A percentile compares a stretch with the other conserved stretches of the same genome.
These are phyloP conservation scores for Tenthredo scrophulariae DNA, from an alignment of 2,888 invertebrate genomes.

Conservation along the genomic window DNA sequence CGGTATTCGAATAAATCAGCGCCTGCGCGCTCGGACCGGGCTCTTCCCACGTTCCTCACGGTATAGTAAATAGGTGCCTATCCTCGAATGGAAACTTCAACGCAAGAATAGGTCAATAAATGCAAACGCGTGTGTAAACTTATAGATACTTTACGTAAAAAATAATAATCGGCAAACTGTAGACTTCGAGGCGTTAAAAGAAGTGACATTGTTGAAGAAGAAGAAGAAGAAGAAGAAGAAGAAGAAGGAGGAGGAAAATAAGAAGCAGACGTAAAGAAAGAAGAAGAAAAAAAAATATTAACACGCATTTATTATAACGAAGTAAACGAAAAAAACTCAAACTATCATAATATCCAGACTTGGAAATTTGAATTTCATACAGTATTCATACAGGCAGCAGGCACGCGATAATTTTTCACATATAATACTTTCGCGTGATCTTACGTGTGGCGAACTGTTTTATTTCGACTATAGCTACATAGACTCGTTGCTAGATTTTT, in stretches of 20 bases:
- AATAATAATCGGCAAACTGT: not conserved
- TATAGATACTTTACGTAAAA: not conserved
- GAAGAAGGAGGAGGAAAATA: not conserved
- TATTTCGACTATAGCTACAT: not conserved
- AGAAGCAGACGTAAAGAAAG: not conserved
- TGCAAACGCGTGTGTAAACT: too few species aligned
- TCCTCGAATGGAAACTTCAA: too few species aligned
- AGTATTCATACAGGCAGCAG: not conserved
- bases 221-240: not conserved
- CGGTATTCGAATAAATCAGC: too few species aligned
- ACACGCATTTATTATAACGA: not conserved
- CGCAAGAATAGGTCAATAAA: too few species aligned
- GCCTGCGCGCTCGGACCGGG: too few species aligned
- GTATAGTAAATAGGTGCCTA: too few species aligned
- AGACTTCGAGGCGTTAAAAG: not conserved
- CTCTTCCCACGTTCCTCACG: too few species aligned
- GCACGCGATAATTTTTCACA: not conserved
- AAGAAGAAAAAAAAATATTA: not conserved
- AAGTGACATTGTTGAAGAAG: not conserved
- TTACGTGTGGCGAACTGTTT: not conserved
- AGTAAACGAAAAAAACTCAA: too few species aligned
- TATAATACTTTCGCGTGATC: not conserved
- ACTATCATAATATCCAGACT: not conserved
- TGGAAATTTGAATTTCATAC: not conserved
- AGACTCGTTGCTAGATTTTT: not conserved